These are phyloP conservation scores for Albula glossodonta DNA, from an alignment of 2,113 vertebrate genomes.

Conservation along the genomic window DNA sequence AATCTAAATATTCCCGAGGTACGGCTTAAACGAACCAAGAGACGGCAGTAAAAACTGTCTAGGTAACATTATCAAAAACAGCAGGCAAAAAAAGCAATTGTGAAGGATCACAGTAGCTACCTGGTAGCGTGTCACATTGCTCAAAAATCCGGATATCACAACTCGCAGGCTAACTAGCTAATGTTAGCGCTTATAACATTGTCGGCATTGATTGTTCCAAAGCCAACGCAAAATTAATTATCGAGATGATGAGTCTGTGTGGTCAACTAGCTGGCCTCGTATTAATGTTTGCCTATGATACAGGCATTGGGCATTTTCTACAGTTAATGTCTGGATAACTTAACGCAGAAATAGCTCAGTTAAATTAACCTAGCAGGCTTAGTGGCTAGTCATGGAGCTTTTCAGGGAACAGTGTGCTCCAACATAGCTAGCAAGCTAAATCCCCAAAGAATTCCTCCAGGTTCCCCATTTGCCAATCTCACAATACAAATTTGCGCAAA, in stretches of 20 bases:
- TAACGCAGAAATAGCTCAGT: background rate
- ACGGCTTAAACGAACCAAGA: background rate
- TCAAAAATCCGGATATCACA: background rate
- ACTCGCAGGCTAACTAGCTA: background rate
- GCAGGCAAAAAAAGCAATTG: background rate
- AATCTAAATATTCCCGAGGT: background rate
- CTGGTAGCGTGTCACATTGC: background rate
- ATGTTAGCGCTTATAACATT: background rate
- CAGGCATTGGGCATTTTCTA: no score
- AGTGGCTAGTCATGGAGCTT: background rate
- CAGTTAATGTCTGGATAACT: no score
- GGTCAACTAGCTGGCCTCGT: background rate
- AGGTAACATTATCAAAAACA: background rate
- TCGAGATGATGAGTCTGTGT: background rate
- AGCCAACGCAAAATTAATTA: background rate
- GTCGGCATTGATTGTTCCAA: background rate
- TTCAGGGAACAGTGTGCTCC: background rate
- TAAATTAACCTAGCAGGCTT: background rate
- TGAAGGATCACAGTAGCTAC: background rate
- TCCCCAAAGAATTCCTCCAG: constrained; percentile 21
- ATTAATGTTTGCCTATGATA: no score
- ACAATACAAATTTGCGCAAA: background rate
- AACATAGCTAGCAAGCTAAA: background rate
- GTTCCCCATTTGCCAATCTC: background rate
- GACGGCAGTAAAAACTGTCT: background rate